Base-by-base conservation (phyloP, 2,888 invertebrate genomes). In the Vandiemenella viatica region DNA sequence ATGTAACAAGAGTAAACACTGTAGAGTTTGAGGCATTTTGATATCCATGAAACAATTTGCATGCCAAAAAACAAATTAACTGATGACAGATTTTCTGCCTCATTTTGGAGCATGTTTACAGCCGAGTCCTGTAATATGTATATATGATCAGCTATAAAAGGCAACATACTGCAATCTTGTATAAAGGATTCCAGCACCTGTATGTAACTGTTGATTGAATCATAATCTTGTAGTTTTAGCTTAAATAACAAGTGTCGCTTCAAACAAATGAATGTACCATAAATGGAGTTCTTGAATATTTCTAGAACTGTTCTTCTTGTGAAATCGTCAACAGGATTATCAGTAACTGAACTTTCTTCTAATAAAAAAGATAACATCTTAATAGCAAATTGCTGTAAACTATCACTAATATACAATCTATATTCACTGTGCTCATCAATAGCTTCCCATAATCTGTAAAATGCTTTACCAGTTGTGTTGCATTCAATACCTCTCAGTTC, bases 321-420 rank as follows among this genome's bases (percentile, higher is more conserved):
- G 10, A 10, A 17, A 45, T 53, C 53, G 16, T 44, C 46, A 22
- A n/a, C n/a, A n/a, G n/a, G n/a, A n/a, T 32, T 17, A 16, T 15
- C n/a, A 7, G 22, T 26, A 18, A 32, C n/a, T 10, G 17, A 15
- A 15, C 46, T 49, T 41, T 53, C 53, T 23, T 50, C 38, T 21
- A 53, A 13, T 5, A 53, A 40, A 43, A 16, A 18, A 10, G 37
- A 5, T 4, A 53, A 21, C 21, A 53, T 13, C 32, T 46, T 19
- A 18, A 53, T 18, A 43, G 38, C 23, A 8, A 13, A 15, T 13
- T 43, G 37, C 37, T 44, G 47, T 17, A n/a, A 16, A 8, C 10
- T 22, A 37, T 51, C 37, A 52, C 60, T 50, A 5, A 58, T 59
- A 43, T 64, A 65, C 4, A 60, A 61, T 53, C 65, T 61, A 5